These are phyloP conservation scores for Pheosia gnoma DNA, from an alignment of 2,888 invertebrate genomes.

Conservation along the genomic window DNA sequence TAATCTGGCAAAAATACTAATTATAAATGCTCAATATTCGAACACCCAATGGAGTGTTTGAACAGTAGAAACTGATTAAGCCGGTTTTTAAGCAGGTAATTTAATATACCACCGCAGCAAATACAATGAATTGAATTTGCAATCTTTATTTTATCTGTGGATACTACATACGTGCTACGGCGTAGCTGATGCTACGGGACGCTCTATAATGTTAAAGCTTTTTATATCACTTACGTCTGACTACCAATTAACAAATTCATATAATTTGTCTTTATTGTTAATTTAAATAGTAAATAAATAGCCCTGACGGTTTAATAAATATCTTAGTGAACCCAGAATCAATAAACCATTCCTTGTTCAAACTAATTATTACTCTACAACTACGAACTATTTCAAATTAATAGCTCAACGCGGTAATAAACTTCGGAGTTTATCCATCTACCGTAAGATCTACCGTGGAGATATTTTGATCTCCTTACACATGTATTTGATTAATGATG, in stretches of 20 bases:
- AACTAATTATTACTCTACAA: constrained; percentile 29
- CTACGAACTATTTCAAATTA: constrained; percentile 39
- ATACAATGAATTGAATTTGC: constrained; percentile 8
- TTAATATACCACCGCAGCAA: too few relatives aligned
- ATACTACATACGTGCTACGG: constrained; percentile 50
- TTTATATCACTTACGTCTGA: constrained; percentile 25
- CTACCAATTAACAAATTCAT: background rate
- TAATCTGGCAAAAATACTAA: too few relatives aligned
- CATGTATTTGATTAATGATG: background rate
- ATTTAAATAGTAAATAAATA: background rate
- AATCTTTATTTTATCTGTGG: constrained; percentile 40
- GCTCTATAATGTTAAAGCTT: constrained; percentile 36
- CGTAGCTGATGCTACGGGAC: constrained; percentile 51
- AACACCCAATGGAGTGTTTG: too few relatives aligned
- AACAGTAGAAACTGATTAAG: too few relatives aligned
- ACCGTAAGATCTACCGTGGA: background rate
- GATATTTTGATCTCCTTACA: background rate
- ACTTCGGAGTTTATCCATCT: constrained; percentile 30
- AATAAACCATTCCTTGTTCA: constrained; percentile 4
- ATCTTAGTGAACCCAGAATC: background rate
- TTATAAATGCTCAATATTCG: too few relatives aligned
- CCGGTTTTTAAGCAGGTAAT: too few relatives aligned
- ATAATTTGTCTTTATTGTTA: background rate
- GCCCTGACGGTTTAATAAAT: background rate
- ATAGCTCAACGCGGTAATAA: constrained; percentile 29